Conservation (phyloP, 2,888 invertebrate species). For the Asteroscopus sphinx region DNA sequence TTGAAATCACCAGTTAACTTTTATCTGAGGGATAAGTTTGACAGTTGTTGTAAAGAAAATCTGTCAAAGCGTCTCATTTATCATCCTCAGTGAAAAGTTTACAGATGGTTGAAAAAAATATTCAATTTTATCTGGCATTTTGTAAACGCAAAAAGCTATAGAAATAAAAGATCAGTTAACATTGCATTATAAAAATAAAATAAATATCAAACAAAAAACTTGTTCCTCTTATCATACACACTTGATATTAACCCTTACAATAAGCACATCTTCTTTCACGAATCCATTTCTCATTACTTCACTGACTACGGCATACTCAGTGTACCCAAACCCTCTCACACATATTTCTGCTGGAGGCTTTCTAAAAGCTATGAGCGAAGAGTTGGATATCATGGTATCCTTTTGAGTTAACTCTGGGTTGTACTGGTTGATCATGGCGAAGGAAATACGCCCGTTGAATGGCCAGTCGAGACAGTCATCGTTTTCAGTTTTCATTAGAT, state of each 20-base stretch:
- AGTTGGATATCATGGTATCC: constrained; percentile 95
- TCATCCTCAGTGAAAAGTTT: too few species aligned
- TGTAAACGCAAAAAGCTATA: too few species aligned
- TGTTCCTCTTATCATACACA: constrained; percentile 83
- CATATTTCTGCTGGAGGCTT: constrained; percentile 93
- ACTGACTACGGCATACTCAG: constrained; percentile 94
- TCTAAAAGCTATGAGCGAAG: constrained; percentile 95
- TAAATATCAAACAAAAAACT: constrained; percentile 57
- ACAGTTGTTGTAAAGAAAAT: too few species aligned
- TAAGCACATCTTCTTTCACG: constrained; percentile 92
- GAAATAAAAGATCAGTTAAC: not conserved
- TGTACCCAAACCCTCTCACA: constrained; percentile 96
- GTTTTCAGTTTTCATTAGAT: constrained; percentile 96
- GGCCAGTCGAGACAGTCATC: constrained; percentile 97
- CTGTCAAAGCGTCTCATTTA: too few species aligned
- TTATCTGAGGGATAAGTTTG: too few species aligned
- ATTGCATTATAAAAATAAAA: not conserved
- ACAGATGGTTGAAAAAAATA: too few species aligned
- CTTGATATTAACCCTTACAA: constrained; percentile 91
- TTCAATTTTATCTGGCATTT: too few species aligned
- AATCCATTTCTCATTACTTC: constrained; percentile 93
- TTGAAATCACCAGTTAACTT: too few species aligned
- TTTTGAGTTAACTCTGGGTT: constrained; percentile 91
- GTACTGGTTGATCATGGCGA: constrained; percentile 93
- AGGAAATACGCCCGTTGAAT: constrained; percentile 94